Base-by-base conservation (phyloP, 1,140 invertebrate genomes). In the Drosophila saltans region DNA sequence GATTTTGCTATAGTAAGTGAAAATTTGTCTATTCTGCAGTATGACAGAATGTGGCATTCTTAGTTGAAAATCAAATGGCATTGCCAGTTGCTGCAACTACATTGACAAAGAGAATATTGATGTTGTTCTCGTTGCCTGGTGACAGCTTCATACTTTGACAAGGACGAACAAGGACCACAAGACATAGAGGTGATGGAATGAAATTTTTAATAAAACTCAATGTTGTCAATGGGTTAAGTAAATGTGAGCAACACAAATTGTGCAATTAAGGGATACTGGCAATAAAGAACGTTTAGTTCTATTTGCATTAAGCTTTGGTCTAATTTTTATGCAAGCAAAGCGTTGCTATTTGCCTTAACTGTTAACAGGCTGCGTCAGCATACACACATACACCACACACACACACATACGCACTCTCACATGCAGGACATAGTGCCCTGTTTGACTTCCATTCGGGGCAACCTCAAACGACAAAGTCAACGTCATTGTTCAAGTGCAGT, bases 401-500 rank as follows among this genome's bases (percentile, higher is more conserved):
- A 43, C 41, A 45, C 10, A 52, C 8, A 52, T 1, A 21, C 45
- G 24, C 45, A 24, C 45, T 26, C 21, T 8, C 16, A 26, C n/a
- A 48, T 24, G 6, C 21, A 26, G 58, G 48, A 39, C 30, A 9
- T 11, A 39, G 66, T 36, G 11, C 21, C 57, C 26, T n/a, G 60
- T 30, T 30, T 67, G 33, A 36, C 33, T 36, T 72, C 45, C 72
- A 65, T 60, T 62, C 75, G 80, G 79, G 68, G 64, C 69, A 73
- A 70, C 68, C 65, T 65, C 78, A 78, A 59, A 67, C 75, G 66
- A 77, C 75, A 78, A 78, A 78, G 75, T 78, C 75, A 77, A 74
- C 78, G 78, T 85, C 78, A 72, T 85, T 85, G 79, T 73, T 86
- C 71, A 73, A 81, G 82, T 73, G 79, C 69, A 82, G 41, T 71